phyloP scores from a whole-genome alignment of 2,113 vertebrate species.

The Okapia johnstoni region DNA sequence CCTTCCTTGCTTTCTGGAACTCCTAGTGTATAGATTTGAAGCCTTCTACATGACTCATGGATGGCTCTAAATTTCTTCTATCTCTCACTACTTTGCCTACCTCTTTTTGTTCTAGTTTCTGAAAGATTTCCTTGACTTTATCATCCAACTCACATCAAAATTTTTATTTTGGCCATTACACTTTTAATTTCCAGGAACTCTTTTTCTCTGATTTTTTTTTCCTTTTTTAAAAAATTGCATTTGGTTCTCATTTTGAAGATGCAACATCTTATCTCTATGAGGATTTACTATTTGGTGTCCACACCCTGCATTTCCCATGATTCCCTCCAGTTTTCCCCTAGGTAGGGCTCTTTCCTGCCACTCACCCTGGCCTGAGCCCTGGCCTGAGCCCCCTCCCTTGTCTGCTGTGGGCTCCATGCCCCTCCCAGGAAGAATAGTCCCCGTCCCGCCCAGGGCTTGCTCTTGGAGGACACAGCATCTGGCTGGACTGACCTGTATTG shows the following conservation, averaged over 20 bases:
- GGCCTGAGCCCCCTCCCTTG: fast-evolving
- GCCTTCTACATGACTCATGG: neutral
- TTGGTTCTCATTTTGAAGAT: neutral
- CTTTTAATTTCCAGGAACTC: neutral
- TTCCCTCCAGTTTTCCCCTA: fast-evolving
- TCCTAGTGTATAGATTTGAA: neutral
- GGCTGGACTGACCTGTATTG: neutral
- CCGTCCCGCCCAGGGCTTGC: neutral
- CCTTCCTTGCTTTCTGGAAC: neutral
- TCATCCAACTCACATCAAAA: neutral
- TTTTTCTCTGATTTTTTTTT: neutral
- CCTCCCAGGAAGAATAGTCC: neutral
- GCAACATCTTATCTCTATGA: neutral
- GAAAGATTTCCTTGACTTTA: neutral
- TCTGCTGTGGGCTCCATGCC: neutral
- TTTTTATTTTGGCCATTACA: neutral
- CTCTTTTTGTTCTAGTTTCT: neutral
- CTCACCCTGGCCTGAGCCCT: neutral
- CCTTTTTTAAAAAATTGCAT: neutral
- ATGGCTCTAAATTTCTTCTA: neutral
- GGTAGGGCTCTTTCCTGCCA: neutral
- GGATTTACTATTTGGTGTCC: neutral
- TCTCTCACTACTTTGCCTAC: neutral
- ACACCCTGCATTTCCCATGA: neutral
- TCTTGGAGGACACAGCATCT: neutral